Base-by-base conservation (phyloP, 2,113 vertebrate species). In the Bos indicus region DNA sequence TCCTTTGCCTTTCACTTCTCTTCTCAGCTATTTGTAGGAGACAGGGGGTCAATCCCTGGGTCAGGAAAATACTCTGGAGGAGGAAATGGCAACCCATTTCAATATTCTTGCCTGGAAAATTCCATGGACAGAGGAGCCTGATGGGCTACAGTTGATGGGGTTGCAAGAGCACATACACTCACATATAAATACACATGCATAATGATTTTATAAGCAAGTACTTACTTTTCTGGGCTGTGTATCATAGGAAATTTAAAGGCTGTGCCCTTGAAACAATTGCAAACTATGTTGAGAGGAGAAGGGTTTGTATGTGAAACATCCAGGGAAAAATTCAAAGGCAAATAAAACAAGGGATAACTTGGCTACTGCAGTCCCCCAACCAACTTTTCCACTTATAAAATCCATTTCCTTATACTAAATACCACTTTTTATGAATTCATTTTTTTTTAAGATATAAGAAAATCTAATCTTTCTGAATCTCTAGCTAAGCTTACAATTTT, bases 361-460 rank as follows among this genome's bases (percentile, higher is more conserved):
- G 26, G 21, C 43, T 81, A 15, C 64, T 64, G 19, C 33, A 95
- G 54, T 77, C 56, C 57, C 84, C 52, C 21, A 33, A 91, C 57
- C 57, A 94, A 33, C 46, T 62, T 94, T 88, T 96, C 57, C 57
- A 96, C 74, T 81, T 92, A 80, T 71, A 85, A 97, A 93, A 87
- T 78, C 16, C 13, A 95, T 94, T 93, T 96, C 28, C 43, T 83
- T 85, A 83, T 10, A 91, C 23, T 78, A 57, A 96, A 64, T 64
- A 85, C 17, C 36, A 67, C 16, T 91, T 93, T 94, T 48, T 93
- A 46, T 30, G 16, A 93, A 85, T 91, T 57, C 7, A 60, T 86
- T 86, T 80, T 17, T 84, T 96, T 48, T 93, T 51, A 88, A 60
- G 59, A 36, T 93, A 46, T 33, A 82, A 94, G 54, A 33, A 95